Base-by-base conservation (phyloP, 2,888 invertebrate species). In the Taenaris catops region DNA sequence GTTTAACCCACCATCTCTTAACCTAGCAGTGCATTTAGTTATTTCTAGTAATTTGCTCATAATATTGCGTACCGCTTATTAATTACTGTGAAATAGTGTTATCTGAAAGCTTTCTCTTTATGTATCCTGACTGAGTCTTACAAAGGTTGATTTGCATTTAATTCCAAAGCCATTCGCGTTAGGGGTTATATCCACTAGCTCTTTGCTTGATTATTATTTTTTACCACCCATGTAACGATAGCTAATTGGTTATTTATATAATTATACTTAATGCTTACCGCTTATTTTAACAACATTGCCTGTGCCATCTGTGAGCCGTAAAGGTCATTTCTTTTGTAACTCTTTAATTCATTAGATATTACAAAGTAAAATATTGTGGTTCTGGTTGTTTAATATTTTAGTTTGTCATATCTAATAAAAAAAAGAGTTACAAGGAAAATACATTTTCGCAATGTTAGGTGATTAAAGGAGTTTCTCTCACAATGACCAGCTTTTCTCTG, bases 61-160 rank as follows among this genome's bases (percentile, higher is more conserved):
- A 38, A 38, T 38, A 41, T 41, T 31, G 23, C 34, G 12, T 32
- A 42, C 27, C 31, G 32, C 25, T 39, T 43, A 39, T 43, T 39
- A 39, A 39, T 39, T 33, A 43, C 33, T 21, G 39, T 43, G 17
- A 39, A 43, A 43, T 38, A 38, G 24, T 24, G 42, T 32, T 36
- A 28, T 39, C 24, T 32, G 28, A 32, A 29, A 19, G 33, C 42
- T 43, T 39, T 43, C 39, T 29, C 32, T 43, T 43, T 39, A 39
- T 42, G 35, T 39, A 36, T 43, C 42, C 42, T 41, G 38, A 24
- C 38, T 28, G 16, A 18, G 17, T 34, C 26, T 25, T 31, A 39
- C 33, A 43, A 39, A 35, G 32, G 18, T 36, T 19, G 23, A 39
- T 43, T 43, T 43, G 42, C 39, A 43, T 43, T 43, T 42, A 35